phyloP scores from a whole-genome alignment of 2,113 vertebrate species.

The Antechinus flavipes region DNA sequence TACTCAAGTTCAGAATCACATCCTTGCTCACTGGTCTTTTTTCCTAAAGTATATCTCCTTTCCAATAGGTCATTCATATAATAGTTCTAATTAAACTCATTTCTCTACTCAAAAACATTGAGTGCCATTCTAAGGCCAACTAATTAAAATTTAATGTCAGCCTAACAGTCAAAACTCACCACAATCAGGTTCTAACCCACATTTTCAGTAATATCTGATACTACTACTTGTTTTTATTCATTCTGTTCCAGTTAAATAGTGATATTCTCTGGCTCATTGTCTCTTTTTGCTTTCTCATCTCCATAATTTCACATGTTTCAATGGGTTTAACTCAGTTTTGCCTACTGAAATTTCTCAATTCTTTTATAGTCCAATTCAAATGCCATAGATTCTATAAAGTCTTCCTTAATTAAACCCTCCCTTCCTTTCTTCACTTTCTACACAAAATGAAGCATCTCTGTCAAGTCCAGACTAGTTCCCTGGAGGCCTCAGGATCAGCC shows the following conservation, averaged over 20 bases:
- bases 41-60: neutral
- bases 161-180: neutral
- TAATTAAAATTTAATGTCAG: neutral
- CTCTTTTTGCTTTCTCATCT: neutral
- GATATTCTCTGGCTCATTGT: neutral
- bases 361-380: neutral
- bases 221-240: neutral
- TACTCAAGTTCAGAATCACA: neutral
- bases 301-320: neutral
- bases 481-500: too few species aligned
- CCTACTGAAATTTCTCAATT: neutral
- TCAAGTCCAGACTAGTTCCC: too few species aligned
- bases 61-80: neutral
- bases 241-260: neutral
- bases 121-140: neutral
- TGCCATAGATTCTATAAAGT: neutral
- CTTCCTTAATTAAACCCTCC: neutral
- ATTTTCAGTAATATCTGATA: neutral
- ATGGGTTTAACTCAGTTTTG: neutral
- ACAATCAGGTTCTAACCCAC: neutral
- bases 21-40: neutral
- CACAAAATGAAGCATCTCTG: neutral
- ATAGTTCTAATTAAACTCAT: neutral
- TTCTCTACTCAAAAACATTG: neutral
- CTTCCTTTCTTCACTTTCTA: neutral